Base-by-base conservation (phyloP, 2,113 vertebrate genomes). In the Takifugu flavidus region DNA sequence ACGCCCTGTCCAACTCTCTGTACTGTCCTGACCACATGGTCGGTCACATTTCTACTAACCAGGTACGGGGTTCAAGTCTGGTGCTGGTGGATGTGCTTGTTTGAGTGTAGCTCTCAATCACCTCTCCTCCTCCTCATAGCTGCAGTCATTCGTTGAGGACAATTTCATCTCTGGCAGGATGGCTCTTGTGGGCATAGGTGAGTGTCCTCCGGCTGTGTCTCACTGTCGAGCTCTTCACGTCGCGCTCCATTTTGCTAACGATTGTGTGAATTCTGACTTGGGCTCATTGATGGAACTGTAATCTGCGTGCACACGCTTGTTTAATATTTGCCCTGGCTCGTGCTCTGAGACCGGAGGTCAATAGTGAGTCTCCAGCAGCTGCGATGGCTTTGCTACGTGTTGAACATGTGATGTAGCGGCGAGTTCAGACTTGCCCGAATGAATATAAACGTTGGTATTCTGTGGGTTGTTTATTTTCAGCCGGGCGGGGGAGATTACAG, bases 1-100 rank as follows among this genome's bases (percentile, higher is more conserved):
- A 85, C 1, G 57, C 80, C 27, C 86, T 98, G 71, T 90, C 91
- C 74, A 97, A 97, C 78, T 92, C 96, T 11, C 84, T 98, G 53
- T 98, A 95, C 71, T 98, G 95, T 79, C 96, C 96, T 50, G 91
- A 94, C 69, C 93, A 92, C 71, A 89, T 82, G 87, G 58, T 96
- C 51, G 95, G 94, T 52, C 92, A 77, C 58, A 70, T 96, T 61
- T 93, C 92, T 51, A 13, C 92, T 54, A 87, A 92, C 5, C 88
- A 96, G 92, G 96, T 96, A 91, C n/a, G n/a, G 4, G 34, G 2
- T 15, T 56, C 8, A 46, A 4, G 5, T 53, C 45, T 50, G 28
- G 2, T 25, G 7, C 39, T 46, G 47, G n/a, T 46, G 60, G 55
- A 52, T 29, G 20, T 26, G 10, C 11, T 51, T 51, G 8, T 25